Evolutionary conservation across 2,797 vertebrate genomes (phyloP), one percentile per base, ranked within the genome.

Genomic region (Denticeps clupeoides): DNA sequence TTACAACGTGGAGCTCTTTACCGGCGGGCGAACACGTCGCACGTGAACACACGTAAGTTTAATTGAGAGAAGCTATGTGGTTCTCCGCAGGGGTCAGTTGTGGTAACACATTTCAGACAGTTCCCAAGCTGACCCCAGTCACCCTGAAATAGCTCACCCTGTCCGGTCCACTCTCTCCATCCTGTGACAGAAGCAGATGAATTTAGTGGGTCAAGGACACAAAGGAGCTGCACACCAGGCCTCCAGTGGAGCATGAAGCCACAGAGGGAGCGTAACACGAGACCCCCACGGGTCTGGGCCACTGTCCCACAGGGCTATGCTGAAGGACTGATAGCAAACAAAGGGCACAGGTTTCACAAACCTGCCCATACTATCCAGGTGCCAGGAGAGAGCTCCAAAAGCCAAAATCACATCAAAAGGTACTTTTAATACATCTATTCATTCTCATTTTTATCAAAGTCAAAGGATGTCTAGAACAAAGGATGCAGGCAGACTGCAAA

Each of bases 161-260:
- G 28, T 10, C 9, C 29, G 28, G 29, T 28, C 29, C 28, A 29
- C 8, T 7, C 9, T 29, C 28, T 29, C n/a, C n/a, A 4, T 13
- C 5, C n/a, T 31, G 4, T n/a, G 65, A 60, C 72, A 68, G 68
- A 48, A 65, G 69, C 69, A 65, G 71, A 71, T 72, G 73, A 70
- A 78, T 81, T 82, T 78, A 75, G 71, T 80, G 73, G 78, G 80
- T 80, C 78, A 74, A 65, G 53, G 64, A 81, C 73, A 81, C 80
- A 84, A 84, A 77, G 78, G 64, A 55, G 38, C 56, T 72, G 76
- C 63, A 68, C 80, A 73, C 75, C 79, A 81, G 76, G 70, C 66
- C 67, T 86, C 79, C 79, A 82, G 63, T 78, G 72, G 70, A 80
- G 77, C 80, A 75, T 83, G 77, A 82, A 78, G 70, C 66, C 69